A percentile compares a stretch with the other conserved stretches of the same genome.
These are phyloP conservation scores for Noctilio leporinus DNA, from an alignment of 2,113 vertebrate species.

Conservation along the genomic window DNA sequence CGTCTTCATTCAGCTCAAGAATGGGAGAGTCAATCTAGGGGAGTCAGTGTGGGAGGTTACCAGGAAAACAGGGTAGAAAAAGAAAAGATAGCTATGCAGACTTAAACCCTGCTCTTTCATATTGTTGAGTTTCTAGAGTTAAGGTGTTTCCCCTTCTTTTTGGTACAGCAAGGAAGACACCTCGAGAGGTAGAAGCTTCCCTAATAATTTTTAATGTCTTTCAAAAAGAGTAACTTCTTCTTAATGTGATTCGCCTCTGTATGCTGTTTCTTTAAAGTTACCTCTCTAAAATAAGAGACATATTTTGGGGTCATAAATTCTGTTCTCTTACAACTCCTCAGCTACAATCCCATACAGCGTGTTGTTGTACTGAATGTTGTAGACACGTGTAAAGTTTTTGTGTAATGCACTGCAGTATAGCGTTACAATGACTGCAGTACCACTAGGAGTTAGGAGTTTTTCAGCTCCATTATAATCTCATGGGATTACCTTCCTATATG, in stretches of 20 bases:
- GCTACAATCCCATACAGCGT: no score
- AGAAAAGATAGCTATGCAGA: neutral
- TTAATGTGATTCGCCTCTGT: neutral
- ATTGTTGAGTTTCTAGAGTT: neutral
- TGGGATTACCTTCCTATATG: neutral
- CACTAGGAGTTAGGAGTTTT: neutral
- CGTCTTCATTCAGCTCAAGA: neutral
- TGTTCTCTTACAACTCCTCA: no score
- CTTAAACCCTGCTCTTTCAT: neutral
- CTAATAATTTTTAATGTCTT: neutral
- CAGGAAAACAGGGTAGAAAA: neutral
- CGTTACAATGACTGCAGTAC: neutral
- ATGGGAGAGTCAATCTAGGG: no score
- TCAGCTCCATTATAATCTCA: neutral
- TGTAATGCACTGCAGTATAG: neutral
- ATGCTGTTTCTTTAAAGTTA: neutral
- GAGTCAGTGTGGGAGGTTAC: neutral
- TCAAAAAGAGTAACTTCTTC: neutral
- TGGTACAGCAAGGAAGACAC: neutral
- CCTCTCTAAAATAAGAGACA: neutral
- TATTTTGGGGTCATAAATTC: neutral
- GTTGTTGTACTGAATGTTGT: neutral
- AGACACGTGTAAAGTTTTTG: neutral
- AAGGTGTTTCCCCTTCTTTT: neutral
- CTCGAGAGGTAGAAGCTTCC: neutral